phyloP scores from a whole-genome alignment of 2,888 invertebrate species.

The Ligdia adustata region DNA sequence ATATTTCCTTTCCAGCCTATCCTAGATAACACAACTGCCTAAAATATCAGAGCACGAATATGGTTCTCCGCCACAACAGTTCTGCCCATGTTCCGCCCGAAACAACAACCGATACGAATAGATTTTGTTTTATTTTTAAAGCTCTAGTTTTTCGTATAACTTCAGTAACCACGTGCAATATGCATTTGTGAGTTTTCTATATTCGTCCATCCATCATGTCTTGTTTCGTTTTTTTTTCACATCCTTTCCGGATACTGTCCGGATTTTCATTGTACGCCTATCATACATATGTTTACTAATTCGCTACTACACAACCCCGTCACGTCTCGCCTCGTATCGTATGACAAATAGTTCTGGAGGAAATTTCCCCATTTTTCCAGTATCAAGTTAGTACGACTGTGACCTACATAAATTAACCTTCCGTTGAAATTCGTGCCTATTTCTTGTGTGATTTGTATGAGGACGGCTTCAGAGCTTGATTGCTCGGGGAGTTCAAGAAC shows the following conservation, averaged over 20 bases:
- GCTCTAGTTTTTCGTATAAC: no score
- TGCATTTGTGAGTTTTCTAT: no score
- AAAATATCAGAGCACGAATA: no score
- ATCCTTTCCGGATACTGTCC: constrained; percentile 5
- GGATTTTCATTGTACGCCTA: constrained; percentile 7
- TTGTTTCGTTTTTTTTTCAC: no score
- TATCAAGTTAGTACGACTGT: constrained; percentile 34
- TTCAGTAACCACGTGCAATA: no score
- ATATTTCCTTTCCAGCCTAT: no score
- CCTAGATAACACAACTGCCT: no score
- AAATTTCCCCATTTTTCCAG: constrained; percentile 38
- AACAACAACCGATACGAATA: no score
- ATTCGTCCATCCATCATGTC: no score
- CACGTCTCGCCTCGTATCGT: constrained; percentile 61
- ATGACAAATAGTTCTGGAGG: constrained; percentile 42
- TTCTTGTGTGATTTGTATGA: constrained; percentile 23
- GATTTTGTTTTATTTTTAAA: no score
- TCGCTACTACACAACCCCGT: constrained; percentile 52
- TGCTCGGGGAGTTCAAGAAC: constrained; percentile 10
- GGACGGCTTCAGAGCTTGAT: constrained; percentile 14
- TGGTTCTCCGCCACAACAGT: no score
- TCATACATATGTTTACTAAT: constrained; percentile 51
- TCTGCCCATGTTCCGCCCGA: no score
- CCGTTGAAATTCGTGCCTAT: constrained; percentile 32
- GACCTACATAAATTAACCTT: constrained; percentile 38